Conservation (phyloP, 2,797 vertebrate species). For the Eulemur coronatus region DNA sequence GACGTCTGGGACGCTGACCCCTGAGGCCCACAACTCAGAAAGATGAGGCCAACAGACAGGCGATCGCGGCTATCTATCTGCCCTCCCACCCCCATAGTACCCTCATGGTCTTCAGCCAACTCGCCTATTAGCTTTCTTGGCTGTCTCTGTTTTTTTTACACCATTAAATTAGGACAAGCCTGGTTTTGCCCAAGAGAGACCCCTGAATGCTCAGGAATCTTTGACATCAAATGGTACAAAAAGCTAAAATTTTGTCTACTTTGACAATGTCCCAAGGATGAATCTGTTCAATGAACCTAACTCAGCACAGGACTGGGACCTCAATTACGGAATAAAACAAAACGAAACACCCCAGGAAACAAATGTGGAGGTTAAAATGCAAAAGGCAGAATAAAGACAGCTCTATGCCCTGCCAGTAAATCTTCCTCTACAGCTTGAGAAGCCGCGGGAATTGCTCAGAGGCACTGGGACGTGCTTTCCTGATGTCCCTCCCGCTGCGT, state of each 20-base stretch:
- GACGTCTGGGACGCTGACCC: neutral
- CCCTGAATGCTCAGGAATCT: neutral
- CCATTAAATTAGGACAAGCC: neutral
- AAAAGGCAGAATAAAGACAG: no score
- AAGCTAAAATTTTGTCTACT: neutral
- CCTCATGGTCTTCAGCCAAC: neutral
- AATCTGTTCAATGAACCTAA: neutral
- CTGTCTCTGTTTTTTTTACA: neutral
- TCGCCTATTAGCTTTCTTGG: neutral
- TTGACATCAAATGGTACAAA: neutral
- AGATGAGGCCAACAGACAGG: neutral
- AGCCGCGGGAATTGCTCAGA: neutral
- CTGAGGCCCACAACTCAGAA: neutral
- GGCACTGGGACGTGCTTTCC: fast-evolving
- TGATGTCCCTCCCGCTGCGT: fast-evolving
- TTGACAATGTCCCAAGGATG: no score
- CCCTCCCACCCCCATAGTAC: neutral
- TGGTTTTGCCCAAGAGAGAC: neutral
- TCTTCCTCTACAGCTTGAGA: neutral
- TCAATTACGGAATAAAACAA: no score
- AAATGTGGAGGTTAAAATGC: neutral
- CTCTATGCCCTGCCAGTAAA: neutral
- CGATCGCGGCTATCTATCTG: fast-evolving
- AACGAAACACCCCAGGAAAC: neutral
- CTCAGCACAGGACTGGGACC: neutral